Evolutionary conservation across 2,797 vertebrate species (phyloP).

Genomic region (Zalophus californianus): DNA sequence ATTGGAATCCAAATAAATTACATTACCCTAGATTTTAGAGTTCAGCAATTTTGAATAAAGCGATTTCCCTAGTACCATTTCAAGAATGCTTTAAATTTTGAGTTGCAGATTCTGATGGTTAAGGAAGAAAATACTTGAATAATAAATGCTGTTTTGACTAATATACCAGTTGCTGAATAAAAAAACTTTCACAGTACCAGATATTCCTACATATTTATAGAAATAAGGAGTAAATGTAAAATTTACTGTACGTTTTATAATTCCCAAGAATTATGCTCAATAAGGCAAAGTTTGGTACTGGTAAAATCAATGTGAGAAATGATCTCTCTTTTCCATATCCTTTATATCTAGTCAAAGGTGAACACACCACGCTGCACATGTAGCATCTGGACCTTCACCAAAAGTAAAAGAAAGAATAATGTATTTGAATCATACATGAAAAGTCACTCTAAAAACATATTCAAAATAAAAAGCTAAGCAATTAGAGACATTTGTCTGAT

Average conservation of each 20-base stretch:
- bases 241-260: slow-evolving; percentile 15
- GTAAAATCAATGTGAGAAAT: not conserved
- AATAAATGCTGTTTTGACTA: not conserved
- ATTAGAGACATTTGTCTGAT: not conserved
- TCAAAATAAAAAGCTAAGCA: not conserved
- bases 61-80: not conserved
- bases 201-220: not conserved
- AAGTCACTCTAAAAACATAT: not conserved
- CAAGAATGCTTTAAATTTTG: not conserved
- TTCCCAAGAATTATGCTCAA: not conserved
- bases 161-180: not conserved
- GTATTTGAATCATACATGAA: not conserved
- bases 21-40: not conserved
- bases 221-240: not conserved
- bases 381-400: not conserved
- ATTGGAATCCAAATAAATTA: not conserved
- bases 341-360: not conserved
- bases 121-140: not conserved
- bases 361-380: not conserved
- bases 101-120: slow-evolving; percentile 19
- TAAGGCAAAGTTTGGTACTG: not conserved
- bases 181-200: not conserved
- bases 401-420: not conserved
- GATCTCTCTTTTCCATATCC: not conserved
- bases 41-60: not conserved